Conservation (phyloP, 2,797 vertebrate genomes). For the Glossophaga mutica region DNA sequence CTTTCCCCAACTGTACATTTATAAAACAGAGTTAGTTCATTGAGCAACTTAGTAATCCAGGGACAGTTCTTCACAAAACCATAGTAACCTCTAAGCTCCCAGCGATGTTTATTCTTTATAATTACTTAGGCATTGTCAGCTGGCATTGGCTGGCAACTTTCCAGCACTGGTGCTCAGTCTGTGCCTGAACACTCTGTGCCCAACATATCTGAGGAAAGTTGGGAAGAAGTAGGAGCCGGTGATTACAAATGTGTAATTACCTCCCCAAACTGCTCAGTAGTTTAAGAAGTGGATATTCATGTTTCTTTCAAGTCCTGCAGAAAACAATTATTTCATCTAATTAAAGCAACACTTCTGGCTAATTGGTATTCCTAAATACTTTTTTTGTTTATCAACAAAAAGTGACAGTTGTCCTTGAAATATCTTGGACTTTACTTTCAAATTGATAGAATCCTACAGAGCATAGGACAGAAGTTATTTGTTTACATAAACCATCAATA, state of each 20-base stretch:
- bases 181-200: not conserved
- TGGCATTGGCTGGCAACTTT: not conserved
- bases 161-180: not conserved
- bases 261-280: not conserved
- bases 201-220: slow-evolving; percentile 14
- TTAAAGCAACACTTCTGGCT: slow-evolving; percentile 40
- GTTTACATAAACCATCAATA: not conserved
- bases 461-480: not conserved
- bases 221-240: slow-evolving; percentile 12
- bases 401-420: slow-evolving; percentile 20
- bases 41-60: not conserved
- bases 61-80: not conserved
- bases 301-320: not conserved
- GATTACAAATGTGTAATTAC: slow-evolving; percentile 39
- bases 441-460: slow-evolving; percentile 12
- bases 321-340: slow-evolving; percentile 56
- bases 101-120: not conserved
- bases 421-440: slow-evolving; percentile 36
- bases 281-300: slow-evolving; percentile 25
- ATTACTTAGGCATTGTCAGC: not conserved
- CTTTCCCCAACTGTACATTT: not conserved
- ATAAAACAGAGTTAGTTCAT: not conserved
- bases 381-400: slow-evolving; percentile 51
- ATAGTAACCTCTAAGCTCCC: not conserved
- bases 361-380: slow-evolving; percentile 50